A percentile compares a stretch with the other conserved stretches of the same genome.
Conservation (phyloP, 2,113 vertebrate genomes). For the Herpetotheres cachinnans region DNA sequence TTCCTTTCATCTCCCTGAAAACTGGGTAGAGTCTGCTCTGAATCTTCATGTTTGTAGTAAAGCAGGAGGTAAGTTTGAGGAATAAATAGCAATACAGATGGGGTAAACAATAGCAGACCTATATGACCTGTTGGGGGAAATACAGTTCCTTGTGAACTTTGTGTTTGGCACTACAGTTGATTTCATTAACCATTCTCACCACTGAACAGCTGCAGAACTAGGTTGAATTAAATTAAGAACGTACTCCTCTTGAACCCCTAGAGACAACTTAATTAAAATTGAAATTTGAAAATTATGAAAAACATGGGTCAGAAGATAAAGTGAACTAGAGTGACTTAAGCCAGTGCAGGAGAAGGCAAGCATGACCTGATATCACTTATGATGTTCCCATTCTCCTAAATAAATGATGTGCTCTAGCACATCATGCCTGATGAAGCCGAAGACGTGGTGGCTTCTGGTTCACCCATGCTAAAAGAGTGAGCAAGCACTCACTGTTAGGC, state of each 20-base stretch:
- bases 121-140: neutral
- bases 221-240: neutral
- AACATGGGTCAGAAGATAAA: neutral
- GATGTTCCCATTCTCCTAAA: neutral
- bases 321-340: neutral
- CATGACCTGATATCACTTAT: neutral
- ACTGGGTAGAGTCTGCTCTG: neutral
- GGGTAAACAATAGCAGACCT: neutral
- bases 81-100: neutral
- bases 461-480: neutral
- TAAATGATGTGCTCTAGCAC: neutral
- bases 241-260: neutral
- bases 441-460: neutral
- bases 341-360: neutral
- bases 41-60: neutral
- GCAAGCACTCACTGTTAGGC: neutral
- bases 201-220: neutral
- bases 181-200: neutral
- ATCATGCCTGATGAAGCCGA: neutral
- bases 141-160: neutral
- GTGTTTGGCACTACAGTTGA: neutral
- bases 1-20: neutral
- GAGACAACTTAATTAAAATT: constrained; percentile 11
- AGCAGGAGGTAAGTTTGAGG: neutral
- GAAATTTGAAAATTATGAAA: neutral